A percentile compares a stretch with the other conserved stretches of the same genome.
These are phyloP conservation scores for Pyrocephalus nanus DNA, from an alignment of 2,797 vertebrate species.

Conservation along the genomic window DNA sequence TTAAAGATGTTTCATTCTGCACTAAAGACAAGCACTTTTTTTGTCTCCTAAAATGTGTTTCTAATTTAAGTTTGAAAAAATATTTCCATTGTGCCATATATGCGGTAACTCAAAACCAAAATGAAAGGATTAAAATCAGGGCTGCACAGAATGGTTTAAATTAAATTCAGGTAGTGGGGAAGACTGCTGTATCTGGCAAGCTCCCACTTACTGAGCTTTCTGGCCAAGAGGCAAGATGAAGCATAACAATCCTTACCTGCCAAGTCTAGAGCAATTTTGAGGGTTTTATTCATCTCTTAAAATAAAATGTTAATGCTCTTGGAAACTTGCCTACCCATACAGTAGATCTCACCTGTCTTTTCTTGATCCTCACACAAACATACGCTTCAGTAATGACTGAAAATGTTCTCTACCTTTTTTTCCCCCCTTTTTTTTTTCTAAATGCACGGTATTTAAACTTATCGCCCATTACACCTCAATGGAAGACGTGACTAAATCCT, in stretches of 20 bases:
- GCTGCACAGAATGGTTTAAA: conserved; percentile 80
- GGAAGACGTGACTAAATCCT: not conserved
- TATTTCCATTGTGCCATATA: conserved; percentile 81
- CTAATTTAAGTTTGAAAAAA: conserved; percentile 80
- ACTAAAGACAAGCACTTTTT: conserved; percentile 55
- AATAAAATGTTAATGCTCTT: conserved; percentile 48
- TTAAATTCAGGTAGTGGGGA: conserved; percentile 82
- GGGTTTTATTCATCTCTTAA: conserved; percentile 46
- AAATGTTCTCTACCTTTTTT: not conserved
- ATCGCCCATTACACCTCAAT: not conserved
- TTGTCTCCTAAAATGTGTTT: conserved; percentile 76
- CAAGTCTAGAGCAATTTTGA: conserved; percentile 53
- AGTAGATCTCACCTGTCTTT: conserved; percentile 57
- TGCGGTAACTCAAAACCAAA: conserved; percentile 81
- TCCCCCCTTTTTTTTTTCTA: not conserved
- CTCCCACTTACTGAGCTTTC: conserved; percentile 53
- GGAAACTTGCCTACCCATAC: conserved; percentile 34
- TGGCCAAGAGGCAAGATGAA: conserved; percentile 69
- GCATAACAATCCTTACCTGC: conserved; percentile 65
- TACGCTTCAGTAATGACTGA: not conserved
- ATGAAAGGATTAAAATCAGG: conserved; percentile 80
- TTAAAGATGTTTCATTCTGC: conserved; percentile 73
- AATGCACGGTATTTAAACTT: not conserved
- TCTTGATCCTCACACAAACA: not conserved
- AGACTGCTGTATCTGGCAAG: conserved; percentile 70